phyloP scores from a whole-genome alignment of 2,888 invertebrate genomes.

The Amiota communis region DNA sequence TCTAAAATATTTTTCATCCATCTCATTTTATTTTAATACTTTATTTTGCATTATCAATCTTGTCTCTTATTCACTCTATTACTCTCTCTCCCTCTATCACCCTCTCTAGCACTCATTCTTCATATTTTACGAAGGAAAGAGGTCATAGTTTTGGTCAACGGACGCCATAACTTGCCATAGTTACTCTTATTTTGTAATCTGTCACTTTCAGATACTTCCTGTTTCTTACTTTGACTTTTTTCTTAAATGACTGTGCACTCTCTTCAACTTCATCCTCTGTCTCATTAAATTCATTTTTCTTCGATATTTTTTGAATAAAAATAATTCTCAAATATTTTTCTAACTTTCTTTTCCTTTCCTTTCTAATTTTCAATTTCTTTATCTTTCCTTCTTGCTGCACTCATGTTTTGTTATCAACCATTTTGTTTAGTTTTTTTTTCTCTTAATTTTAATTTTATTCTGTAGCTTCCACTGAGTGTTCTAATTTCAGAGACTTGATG shows the following conservation, averaged over 20 bases:
- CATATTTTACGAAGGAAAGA: slow-evolving; percentile 37
- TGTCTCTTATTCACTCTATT: slow-evolving; percentile 17
- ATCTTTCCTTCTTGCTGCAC: neutral
- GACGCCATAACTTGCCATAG: slow-evolving; percentile 73
- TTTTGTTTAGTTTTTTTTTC: neutral
- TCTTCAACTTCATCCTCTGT: slow-evolving; percentile 44
- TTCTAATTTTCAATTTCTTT: neutral
- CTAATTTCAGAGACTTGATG: too few species aligned
- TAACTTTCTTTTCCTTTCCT: neutral
- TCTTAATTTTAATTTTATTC: neutral
- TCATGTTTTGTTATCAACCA: slow-evolving; percentile 1
- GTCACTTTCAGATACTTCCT: slow-evolving; percentile 30
- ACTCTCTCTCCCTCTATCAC: slow-evolving; percentile 38
- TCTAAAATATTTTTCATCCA: too few species aligned
- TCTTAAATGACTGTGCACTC: slow-evolving; percentile 57
- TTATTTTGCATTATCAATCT: slow-evolving; percentile 4
- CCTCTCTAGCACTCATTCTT: slow-evolving; percentile 31
- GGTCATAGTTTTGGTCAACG: slow-evolving; percentile 69
- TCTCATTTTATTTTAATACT: too few species aligned
- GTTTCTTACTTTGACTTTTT: neutral
- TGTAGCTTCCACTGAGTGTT: too few species aligned
- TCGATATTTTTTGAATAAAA: slow-evolving; percentile 48
- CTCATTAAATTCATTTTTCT: neutral
- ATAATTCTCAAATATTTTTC: slow-evolving; percentile 55
- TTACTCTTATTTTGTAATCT: slow-evolving; percentile 33